These are phyloP conservation scores for Nothobranchius kuhntae DNA, from an alignment of 2,113 vertebrate genomes.

Conservation along the genomic window DNA sequence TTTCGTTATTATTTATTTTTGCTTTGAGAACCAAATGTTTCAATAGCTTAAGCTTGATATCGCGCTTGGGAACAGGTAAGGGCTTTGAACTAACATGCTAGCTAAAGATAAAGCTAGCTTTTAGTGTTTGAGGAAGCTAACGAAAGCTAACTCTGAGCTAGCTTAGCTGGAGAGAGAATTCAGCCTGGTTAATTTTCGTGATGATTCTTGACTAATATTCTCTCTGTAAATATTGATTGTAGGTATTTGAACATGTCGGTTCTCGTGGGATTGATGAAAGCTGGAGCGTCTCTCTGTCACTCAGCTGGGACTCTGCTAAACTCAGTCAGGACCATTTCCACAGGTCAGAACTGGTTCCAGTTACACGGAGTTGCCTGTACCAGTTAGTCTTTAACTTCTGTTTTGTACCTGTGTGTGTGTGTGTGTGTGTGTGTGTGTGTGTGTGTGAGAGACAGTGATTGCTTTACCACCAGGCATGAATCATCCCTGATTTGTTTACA, in stretches of 20 bases:
- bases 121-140: constrained; percentile 14
- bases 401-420: too few relatives aligned
- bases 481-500: too few relatives aligned
- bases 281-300: constrained; percentile 57
- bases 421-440: too few relatives aligned
- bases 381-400: background rate
- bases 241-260: constrained; percentile 59
- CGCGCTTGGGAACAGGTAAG: constrained; percentile 39
- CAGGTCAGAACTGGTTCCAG: constrained; percentile 39
- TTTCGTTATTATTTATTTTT: rapidly evolving
- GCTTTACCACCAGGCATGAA: too few relatives aligned
- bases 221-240: background rate
- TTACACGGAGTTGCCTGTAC: background rate
- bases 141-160: background rate
- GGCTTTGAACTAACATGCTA: constrained; percentile 1
- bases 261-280: constrained; percentile 54
- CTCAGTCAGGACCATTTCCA: constrained; percentile 54
- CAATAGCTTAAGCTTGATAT: background rate
- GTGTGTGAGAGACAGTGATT: too few relatives aligned
- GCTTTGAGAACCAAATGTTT: background rate
- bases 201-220: background rate
- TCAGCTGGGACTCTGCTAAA: constrained; percentile 52
- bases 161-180: background rate
- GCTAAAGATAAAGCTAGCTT: constrained; percentile 49
- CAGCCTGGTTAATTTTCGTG: background rate